Base-by-base conservation (phyloP, 2,113 vertebrate species). In the Reinhardtius hippoglossoides region DNA sequence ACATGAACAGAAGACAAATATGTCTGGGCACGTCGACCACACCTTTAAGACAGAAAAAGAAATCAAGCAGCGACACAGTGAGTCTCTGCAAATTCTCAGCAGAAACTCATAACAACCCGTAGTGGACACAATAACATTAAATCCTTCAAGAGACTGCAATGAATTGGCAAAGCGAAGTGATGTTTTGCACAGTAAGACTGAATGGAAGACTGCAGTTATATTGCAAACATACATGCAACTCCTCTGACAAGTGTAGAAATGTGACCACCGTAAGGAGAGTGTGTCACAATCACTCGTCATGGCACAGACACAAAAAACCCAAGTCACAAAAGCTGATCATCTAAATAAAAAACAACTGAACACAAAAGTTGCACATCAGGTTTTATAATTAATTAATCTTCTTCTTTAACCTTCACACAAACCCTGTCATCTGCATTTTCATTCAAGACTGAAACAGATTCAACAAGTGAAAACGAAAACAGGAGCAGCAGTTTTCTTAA, bases 141-240 rank as follows among this genome's bases (percentile, higher is more conserved):
- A 37, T 66, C 40, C 10, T 64, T 50, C 0, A 67, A 69, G 21
- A 58, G 67, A 62, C 13, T 2, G 18, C 26, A 66, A 35, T 69
- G 55, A 75, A 37, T 46, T 76, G 18, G 21, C 55, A 50, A 52
- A 69, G 15, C 18, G 1, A 15, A 68, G 50, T 60, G n/a, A 23
- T 44, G 9, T 59, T 18, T n/a, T 24, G 40, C 23, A 76, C 7
- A 58, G 35, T 24, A 20, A n/a, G 8, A 31, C 60, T 55, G 35
- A 5, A 62, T 55, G 59, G 15, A 54, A 67, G 23, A 52, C 23
- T 67, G 24, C 23, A 71, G 35, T 24, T 0, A 61, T 73, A 82
- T 89, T 70, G 27, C 69, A 81, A 84, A 80, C 40, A 71, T 52
- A 24, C 63, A 70, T 37, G 50, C 37, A 42, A 67, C 67, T 66